phyloP scores from a whole-genome alignment of 23 tunicate genomes.

The Halocynthia aurantium region DNA sequence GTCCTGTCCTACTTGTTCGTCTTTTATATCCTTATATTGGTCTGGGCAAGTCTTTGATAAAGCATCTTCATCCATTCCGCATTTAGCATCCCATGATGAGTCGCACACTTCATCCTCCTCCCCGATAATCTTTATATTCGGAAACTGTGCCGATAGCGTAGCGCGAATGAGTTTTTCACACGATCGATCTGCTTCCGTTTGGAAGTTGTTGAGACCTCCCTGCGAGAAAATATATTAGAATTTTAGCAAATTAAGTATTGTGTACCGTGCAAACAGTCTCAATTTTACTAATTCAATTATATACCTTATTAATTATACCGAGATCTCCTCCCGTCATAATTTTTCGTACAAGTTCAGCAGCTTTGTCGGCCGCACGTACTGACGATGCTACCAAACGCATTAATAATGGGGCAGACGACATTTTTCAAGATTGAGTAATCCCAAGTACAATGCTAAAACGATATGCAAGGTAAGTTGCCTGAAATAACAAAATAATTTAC shows the following conservation, averaged over 20 bases:
- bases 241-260: constrained; percentile 2
- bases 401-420: constrained; percentile 36
- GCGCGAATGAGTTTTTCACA: constrained; percentile 81
- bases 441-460: no score
- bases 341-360: constrained; percentile 83
- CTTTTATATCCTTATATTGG: constrained; percentile 34
- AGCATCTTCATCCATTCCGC: constrained; percentile 62
- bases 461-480: no score
- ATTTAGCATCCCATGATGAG: constrained; percentile 68
- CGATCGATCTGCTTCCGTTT: constrained; percentile 92
- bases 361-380: constrained; percentile 84
- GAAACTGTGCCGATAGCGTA: constrained; percentile 62
- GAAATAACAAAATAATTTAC: no score
- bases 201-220: constrained; percentile 96
- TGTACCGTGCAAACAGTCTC: not conserved
- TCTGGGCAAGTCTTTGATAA: constrained; percentile 61
- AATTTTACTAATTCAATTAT: not conserved
- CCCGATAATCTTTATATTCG: constrained; percentile 73
- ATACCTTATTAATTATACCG: constrained; percentile 88
- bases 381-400: constrained; percentile 67
- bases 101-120: constrained; percentile 87
- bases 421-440: constrained; percentile 2
- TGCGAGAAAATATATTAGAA: not conserved
- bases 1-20: constrained; percentile 33
- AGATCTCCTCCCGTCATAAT: constrained; percentile 93